These are phyloP conservation scores for Acanthopagrus latus DNA, from an alignment of 2,797 vertebrate genomes.

Conservation along the genomic window DNA sequence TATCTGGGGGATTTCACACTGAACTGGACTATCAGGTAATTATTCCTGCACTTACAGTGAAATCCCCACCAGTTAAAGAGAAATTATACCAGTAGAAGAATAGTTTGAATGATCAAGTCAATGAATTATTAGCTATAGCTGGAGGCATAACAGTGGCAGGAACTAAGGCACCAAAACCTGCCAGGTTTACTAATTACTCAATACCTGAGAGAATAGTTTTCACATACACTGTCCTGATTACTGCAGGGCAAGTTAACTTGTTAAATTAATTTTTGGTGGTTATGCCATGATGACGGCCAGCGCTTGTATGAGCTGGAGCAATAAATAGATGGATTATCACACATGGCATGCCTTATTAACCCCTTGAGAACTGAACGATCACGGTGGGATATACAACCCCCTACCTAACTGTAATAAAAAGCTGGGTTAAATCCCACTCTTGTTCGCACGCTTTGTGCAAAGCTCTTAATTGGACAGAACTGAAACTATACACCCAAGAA, in stretches of 20 bases:
- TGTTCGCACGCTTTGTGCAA: conserved; percentile 71
- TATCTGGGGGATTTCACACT: background rate
- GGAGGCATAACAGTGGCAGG: background rate
- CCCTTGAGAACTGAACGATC: conserved; percentile 39
- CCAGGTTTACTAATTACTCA: background rate
- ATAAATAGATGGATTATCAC: conserved; percentile 41
- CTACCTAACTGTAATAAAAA: conserved; percentile 45
- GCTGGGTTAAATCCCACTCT: conserved; percentile 51
- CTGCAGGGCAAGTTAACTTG: background rate
- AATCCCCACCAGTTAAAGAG: background rate
- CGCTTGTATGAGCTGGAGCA: conserved; percentile 3
- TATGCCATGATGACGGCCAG: conserved; percentile 6
- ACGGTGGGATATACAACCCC: conserved; percentile 19
- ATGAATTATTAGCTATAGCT: background rate
- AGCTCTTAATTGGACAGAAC: conserved; percentile 69
- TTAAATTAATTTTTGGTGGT: background rate
- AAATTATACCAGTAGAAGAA: background rate
- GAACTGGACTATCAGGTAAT: background rate
- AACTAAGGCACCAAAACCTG: conserved; percentile 5
- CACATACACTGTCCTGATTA: background rate
- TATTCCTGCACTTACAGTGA: background rate
- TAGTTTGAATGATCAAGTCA: no score
- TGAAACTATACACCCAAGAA: conserved; percentile 72
- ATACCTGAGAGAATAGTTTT: background rate
- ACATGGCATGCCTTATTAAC: conserved; percentile 23